These are phyloP conservation scores for Parambassis ranga DNA, from an alignment of 2,797 vertebrate species.

Conservation along the genomic window DNA sequence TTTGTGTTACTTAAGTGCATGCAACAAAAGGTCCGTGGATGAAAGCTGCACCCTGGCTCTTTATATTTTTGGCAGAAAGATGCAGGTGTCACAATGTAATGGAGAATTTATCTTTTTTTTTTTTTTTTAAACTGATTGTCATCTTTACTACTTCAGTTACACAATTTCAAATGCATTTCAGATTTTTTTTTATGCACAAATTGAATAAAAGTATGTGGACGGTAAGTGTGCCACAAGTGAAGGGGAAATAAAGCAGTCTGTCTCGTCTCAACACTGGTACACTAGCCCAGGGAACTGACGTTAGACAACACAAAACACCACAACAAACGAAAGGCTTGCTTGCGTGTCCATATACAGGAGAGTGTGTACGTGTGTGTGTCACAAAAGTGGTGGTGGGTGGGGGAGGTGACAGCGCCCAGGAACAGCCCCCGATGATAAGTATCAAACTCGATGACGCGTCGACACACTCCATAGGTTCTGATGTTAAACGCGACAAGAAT, in stretches of 20 bases:
- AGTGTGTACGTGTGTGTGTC: constrained; percentile 18
- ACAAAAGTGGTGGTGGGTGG: background rate
- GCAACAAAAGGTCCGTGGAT: background rate
- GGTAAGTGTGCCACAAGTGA: constrained; percentile 9
- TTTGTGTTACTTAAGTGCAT: constrained; percentile 12
- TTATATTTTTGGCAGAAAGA: background rate
- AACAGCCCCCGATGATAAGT: constrained; percentile 56
- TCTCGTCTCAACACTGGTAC: constrained; percentile 16
- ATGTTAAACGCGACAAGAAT: constrained; percentile 67
- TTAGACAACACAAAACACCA: constrained; percentile 38
- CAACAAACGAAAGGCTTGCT: constrained; percentile 33
- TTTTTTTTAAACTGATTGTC: background rate
- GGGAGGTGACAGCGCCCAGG: constrained; percentile 44
- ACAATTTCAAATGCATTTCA: no score
- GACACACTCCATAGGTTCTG: constrained; percentile 65
- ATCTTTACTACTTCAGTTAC: background rate
- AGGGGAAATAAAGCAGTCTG: constrained; percentile 13
- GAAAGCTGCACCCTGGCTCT: background rate
- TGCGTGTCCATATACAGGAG: constrained; percentile 13
- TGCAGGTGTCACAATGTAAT: no score
- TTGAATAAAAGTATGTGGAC: background rate
- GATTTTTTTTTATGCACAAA: background rate
- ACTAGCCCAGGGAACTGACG: constrained; percentile 31
- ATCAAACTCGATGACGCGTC: constrained; percentile 51
- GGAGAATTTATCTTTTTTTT: no score